Conservation (phyloP, 2,797 vertebrate species). For the Pogoniulus pusillus region DNA sequence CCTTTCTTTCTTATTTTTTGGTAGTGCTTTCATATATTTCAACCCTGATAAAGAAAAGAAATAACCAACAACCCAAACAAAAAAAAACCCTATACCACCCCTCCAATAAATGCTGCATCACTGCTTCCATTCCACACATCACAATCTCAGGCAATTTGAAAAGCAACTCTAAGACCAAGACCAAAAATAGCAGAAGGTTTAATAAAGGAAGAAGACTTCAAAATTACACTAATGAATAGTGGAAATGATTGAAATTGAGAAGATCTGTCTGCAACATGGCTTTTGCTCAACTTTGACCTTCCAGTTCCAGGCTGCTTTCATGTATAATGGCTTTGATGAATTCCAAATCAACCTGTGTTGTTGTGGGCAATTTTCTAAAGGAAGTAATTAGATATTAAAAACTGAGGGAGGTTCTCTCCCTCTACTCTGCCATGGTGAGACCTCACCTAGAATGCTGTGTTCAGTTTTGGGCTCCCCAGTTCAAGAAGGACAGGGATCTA, state of each 20-base stretch:
- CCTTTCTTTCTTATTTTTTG: not conserved
- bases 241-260: not conserved
- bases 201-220: not conserved
- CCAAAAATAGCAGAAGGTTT: not conserved
- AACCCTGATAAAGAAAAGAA: not conserved
- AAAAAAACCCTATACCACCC: not conserved
- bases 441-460: too few species aligned
- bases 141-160: not conserved
- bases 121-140: not conserved
- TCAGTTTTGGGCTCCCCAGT: too few species aligned
- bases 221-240: accelerated
- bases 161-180: not conserved
- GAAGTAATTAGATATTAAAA: not conserved
- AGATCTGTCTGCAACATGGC: not conserved
- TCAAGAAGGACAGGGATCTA: too few species aligned
- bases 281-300: not conserved
- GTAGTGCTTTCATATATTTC: not conserved
- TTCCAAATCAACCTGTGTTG: not conserved
- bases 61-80: not conserved
- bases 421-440: too few species aligned
- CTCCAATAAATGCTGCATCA: not conserved
- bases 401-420: not conserved
- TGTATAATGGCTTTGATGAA: not conserved
- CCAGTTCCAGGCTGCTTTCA: not conserved
- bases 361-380: not conserved